Percentiles rank a stretch among this genome's conserved stretches.
Conservation (phyloP, 2,113 vertebrate species). For the Shinisaurus crocodilurus region DNA sequence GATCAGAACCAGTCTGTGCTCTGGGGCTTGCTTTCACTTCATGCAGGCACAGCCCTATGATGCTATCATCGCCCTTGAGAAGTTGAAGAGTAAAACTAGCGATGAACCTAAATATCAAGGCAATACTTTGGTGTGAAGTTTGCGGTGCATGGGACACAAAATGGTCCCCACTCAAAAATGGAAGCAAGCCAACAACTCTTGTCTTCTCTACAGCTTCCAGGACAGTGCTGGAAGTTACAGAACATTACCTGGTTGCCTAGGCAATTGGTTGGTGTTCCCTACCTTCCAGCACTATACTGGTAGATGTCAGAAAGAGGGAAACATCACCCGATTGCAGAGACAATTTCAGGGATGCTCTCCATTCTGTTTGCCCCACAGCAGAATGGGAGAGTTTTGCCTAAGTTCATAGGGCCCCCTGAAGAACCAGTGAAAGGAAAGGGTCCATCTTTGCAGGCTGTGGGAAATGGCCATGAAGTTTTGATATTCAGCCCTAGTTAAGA, state of each 20-base stretch:
- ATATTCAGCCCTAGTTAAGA: not conserved
- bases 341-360: not conserved
- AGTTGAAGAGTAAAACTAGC: too few relatives aligned
- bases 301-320: not conserved
- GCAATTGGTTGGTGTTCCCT: not conserved
- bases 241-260: not conserved
- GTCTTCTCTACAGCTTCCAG: not conserved
- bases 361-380: not conserved
- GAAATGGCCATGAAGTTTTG: not conserved
- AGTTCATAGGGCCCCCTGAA: not conserved
- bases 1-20: not conserved
- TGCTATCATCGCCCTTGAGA: not conserved
- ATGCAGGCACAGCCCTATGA: not conserved
- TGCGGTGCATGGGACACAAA: too few relatives aligned
- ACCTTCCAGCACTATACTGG: not conserved
- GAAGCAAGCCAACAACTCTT: not conserved
- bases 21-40: not conserved
- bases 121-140: too few relatives aligned
- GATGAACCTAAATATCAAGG: too few relatives aligned
- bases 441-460: not conserved
- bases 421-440: not conserved
- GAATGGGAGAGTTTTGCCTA: not conserved
- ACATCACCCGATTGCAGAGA: not conserved
- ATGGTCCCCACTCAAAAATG: not conserved
- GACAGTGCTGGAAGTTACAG: not conserved